A percentile compares a stretch with the other conserved stretches of the same genome.
Evolutionary conservation across 2,797 vertebrate species (phyloP).

Genomic region (Sebastiscus albofasciatus): DNA sequence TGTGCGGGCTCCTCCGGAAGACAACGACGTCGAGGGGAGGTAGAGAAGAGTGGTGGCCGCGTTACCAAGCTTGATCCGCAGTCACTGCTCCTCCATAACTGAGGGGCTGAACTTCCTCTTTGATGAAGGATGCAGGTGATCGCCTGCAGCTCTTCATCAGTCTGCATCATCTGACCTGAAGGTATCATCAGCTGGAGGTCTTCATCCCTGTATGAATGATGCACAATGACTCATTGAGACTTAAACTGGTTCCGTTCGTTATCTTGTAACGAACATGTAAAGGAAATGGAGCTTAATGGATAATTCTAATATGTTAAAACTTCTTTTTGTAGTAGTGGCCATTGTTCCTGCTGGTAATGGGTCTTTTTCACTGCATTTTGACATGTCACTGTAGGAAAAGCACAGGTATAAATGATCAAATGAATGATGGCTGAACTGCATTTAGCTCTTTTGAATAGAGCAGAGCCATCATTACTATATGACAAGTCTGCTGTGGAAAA

Average conservation of each 20-base stretch:
- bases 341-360: too few relatives aligned
- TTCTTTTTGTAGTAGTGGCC: background rate
- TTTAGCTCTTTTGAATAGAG: too few relatives aligned
- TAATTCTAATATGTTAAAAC: background rate
- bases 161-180: conserved; percentile 80
- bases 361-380: background rate
- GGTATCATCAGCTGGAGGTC: conserved; percentile 86
- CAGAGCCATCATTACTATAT: background rate
- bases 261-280: background rate
- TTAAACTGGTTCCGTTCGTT: background rate
- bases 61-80: conserved; percentile 66
- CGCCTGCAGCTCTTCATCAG: conserved; percentile 83
- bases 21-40: background rate
- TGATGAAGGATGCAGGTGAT: conserved; percentile 85
- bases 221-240: conserved; percentile 2
- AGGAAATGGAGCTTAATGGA: background rate
- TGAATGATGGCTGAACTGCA: too few relatives aligned
- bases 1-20: background rate
- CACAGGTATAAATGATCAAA: background rate
- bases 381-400: background rate
- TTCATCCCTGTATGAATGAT: conserved; percentile 81
- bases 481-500: background rate
- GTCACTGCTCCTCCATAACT: conserved; percentile 78
- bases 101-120: conserved; percentile 71
- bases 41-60: background rate